Evolutionary conservation across 1,140 invertebrate species (phyloP), one percentile per base, ranked within the genome.

Genomic region (Fopius arisanus): DNA sequence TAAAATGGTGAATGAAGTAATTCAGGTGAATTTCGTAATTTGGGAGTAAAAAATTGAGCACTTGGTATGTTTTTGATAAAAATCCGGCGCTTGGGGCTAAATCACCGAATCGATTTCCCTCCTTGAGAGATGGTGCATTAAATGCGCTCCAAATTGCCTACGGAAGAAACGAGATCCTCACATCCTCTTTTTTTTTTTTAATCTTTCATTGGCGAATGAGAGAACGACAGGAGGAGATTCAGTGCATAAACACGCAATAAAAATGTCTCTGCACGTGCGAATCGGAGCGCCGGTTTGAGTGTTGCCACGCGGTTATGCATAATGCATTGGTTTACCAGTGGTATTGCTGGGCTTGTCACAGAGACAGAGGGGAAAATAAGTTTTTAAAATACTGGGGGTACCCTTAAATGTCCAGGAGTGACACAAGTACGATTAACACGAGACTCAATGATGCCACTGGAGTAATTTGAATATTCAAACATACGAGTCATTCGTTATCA

Each of bases 191-290:
- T 48, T 51, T 51, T 51, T 16, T 51, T 51, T 51, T 3, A 19
- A 16, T 51, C 3, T 51, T n/a, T n/a, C n/a, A n/a, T n/a, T n/a
- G n/a, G n/a, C n/a, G 19, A 51, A 16, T 19, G 43, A 19, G 43
- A 51, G 54, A 1, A 28, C 9, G 21, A 59, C 14, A 59, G 54
- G 19, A 10, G 31, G 21, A 66, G 28, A 29, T 31, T 63, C 21
- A 37, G 70, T 66, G 54, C 54, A 72, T 72, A 72, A 72, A 66
- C 70, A 66, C 37, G 70, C 70, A 72, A 72, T 72, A 72, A 72
- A 71, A 72, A 43, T 72, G 70, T 72, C 70, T 67, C 62, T 67
- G 63, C 70, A 67, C 70, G 70, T 72, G 70, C 70, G 70, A 72
- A 72, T 72, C 33, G 62, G 41, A 72, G 70, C 41, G 16, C 59